phyloP scores from a whole-genome alignment of 2,888 invertebrate species.

The Marasmarcha lunaedactyla region DNA sequence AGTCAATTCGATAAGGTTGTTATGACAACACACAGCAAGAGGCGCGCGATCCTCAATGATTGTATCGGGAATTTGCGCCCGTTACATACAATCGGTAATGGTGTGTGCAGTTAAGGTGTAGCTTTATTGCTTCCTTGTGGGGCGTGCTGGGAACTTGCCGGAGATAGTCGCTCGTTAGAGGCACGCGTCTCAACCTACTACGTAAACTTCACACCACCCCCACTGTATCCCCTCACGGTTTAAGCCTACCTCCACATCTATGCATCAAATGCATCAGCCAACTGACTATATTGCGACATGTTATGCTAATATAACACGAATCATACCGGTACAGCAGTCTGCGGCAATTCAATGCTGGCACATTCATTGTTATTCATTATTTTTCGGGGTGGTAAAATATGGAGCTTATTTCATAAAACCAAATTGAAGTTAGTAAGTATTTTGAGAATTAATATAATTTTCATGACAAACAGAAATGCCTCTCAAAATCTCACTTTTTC shows the following conservation, averaged over 20 bases:
- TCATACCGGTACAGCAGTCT: not conserved
- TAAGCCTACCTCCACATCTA: not conserved
- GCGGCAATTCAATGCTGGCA: not conserved
- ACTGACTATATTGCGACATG: not conserved
- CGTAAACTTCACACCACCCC: conserved; percentile 21
- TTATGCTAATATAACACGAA: not conserved
- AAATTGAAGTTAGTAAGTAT: too few relatives aligned
- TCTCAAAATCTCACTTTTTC: too few relatives aligned
- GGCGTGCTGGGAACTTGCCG: conserved; percentile 54
- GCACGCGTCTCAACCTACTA: conserved; percentile 28
- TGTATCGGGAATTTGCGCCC: conserved; percentile 50
- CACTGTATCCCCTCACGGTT: conserved; percentile 5
- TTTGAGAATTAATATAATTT: too few relatives aligned
- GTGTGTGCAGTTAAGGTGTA: conserved; percentile 63
- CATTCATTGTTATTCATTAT: too few relatives aligned
- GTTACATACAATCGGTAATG: conserved; percentile 56
- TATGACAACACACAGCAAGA: conserved; percentile 32
- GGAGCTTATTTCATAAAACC: too few relatives aligned
- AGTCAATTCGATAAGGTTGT: conserved; percentile 53
- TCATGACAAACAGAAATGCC: too few relatives aligned
- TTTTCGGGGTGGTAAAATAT: too few relatives aligned
- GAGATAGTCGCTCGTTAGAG: conserved; percentile 61
- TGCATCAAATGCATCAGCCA: conserved; percentile 2
- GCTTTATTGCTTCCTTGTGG: conserved; percentile 64
- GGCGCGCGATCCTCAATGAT: conserved; percentile 37